Evolutionary conservation across 2,888 invertebrate genomes (phyloP).

Genomic region (Lapara coniferarum): DNA sequence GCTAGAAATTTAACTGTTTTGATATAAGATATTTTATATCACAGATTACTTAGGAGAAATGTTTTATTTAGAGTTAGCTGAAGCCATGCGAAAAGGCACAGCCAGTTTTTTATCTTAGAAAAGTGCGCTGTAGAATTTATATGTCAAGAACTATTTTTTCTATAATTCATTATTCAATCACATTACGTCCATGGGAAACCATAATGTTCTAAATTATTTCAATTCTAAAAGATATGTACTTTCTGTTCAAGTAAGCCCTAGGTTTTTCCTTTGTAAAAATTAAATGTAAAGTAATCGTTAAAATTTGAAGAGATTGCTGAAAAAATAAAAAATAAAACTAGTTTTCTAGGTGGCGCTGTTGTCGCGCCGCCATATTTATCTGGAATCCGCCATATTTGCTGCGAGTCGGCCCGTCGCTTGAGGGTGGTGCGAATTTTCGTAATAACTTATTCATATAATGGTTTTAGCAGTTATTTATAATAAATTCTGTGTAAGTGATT

Average conservation of each 20-base stretch:
- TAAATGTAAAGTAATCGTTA: conserved; percentile 12
- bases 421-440: conserved; percentile 71
- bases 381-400: conserved; percentile 79
- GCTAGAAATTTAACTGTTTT: no score
- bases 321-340: conserved; percentile 32
- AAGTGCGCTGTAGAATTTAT: no score
- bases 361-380: conserved; percentile 71
- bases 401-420: conserved; percentile 75
- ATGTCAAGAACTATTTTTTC: no score
- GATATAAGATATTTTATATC: no score
- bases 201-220: no score
- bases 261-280: not conserved
- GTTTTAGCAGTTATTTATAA: conserved; percentile 69
- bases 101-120: no score
- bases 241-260: no score
- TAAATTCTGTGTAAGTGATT: conserved; percentile 69
- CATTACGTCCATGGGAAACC: no score
- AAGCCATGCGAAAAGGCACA: no score
- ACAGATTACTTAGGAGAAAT: no score
- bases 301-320: conserved; percentile 34
- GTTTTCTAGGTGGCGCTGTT: conserved; percentile 59
- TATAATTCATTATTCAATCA: no score
- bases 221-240: not conserved
- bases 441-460: conserved; percentile 71
- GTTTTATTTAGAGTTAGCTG: no score